These are phyloP conservation scores for Alectoris magna DNA, from an alignment of 2,797 vertebrate genomes.

Conservation along the genomic window DNA sequence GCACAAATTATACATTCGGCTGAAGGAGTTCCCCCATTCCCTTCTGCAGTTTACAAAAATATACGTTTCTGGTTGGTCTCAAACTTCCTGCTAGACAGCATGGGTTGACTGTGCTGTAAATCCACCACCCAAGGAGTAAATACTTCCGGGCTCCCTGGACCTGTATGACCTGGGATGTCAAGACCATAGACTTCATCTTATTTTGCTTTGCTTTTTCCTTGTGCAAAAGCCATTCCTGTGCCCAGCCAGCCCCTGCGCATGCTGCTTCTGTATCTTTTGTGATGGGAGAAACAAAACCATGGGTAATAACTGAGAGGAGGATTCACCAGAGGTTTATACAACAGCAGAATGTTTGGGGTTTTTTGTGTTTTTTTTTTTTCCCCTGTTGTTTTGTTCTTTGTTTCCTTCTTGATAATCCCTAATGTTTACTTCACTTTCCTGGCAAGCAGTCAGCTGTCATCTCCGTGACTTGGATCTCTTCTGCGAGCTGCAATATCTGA, in stretches of 20 bases:
- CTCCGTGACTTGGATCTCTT: neutral
- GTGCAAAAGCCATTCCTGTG: accelerated
- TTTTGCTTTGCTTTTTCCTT: neutral
- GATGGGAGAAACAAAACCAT: constrained; percentile 16
- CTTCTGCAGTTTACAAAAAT: neutral
- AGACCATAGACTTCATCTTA: accelerated
- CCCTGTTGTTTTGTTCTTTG: neutral
- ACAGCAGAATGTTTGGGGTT: neutral
- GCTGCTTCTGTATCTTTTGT: neutral
- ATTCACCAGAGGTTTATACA: constrained; percentile 12
- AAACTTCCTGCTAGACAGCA: neutral
- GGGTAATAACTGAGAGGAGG: neutral
- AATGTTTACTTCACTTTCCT: neutral
- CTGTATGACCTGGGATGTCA: accelerated
- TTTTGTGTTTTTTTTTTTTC: no score
- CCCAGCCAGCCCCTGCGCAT: accelerated
- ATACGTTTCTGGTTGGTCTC: neutral
- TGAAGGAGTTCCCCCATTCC: neutral
- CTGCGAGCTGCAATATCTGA: neutral
- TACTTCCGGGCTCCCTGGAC: neutral
- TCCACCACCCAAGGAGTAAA: accelerated
- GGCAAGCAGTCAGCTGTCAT: neutral
- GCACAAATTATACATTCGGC: neutral
- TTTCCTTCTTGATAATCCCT: constrained; percentile 32
- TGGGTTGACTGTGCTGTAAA: accelerated